These are phyloP conservation scores for Toxotes chatareus DNA, from an alignment of 2,113 vertebrate species.

Conservation along the genomic window DNA sequence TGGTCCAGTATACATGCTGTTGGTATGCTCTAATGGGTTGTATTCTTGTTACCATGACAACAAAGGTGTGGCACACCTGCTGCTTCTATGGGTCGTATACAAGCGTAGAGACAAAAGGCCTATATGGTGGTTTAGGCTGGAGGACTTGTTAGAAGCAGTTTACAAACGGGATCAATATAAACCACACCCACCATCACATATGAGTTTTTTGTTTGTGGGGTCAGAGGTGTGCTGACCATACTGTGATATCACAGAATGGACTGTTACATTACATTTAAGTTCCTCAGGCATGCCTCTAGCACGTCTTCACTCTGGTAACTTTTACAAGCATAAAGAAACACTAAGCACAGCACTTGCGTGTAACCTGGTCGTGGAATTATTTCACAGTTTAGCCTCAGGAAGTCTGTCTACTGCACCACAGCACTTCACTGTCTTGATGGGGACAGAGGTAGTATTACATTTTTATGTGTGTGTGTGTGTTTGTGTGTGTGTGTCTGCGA, in stretches of 20 bases:
- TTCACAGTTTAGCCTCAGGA: conserved; percentile 15
- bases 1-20: too few relatives aligned
- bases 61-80: too few relatives aligned
- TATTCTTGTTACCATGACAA: too few relatives aligned
- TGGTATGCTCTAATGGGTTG: too few relatives aligned
- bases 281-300: background rate
- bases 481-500: background rate
- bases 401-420: background rate
- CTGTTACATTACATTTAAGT: background rate
- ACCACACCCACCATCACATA: background rate
- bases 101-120: too few relatives aligned
- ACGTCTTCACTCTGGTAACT: background rate
- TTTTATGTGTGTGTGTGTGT: background rate
- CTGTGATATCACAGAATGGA: too few relatives aligned
- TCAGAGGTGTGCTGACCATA: too few relatives aligned
- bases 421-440: conserved; percentile 22
- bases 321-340: conserved; percentile 17
- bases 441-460: background rate
- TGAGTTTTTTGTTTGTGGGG: too few relatives aligned
- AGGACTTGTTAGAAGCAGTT: too few relatives aligned
- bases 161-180: too few relatives aligned
- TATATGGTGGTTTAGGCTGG: too few relatives aligned
- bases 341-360: background rate
- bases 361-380: conserved; percentile 22
- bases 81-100: too few relatives aligned